These are phyloP conservation scores for Hoplodrina ambigua DNA, from an alignment of 2,888 invertebrate species.

Conservation along the genomic window DNA sequence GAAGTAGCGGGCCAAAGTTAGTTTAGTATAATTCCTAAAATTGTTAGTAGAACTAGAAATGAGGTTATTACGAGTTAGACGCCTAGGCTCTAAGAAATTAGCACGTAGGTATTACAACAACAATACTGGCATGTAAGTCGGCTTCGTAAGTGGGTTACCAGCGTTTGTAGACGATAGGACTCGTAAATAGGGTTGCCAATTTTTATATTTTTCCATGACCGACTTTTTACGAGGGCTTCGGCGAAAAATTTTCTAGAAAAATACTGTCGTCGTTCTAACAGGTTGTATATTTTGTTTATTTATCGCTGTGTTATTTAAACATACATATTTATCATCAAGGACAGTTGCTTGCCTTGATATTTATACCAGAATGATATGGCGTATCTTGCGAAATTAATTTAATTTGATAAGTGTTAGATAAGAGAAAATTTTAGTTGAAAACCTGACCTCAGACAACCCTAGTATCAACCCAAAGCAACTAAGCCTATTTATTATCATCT, in stretches of 20 bases:
- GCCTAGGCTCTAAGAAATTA: constrained; percentile 29
- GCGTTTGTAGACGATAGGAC: constrained; percentile 56
- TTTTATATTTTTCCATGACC: constrained; percentile 22
- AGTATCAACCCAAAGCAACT: neutral
- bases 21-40: constrained; percentile 9
- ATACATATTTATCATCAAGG: constrained; percentile 13
- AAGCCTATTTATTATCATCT: constrained; percentile 5
- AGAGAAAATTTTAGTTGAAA: neutral
- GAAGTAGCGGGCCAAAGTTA: too few relatives aligned
- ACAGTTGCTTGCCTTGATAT: neutral
- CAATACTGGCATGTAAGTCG: constrained; percentile 42
- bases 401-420: constrained; percentile 3
- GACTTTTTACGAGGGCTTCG: neutral
- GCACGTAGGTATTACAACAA: constrained; percentile 47
- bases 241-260: constrained; percentile 1
- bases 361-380: constrained; percentile 9
- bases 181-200: constrained; percentile 44
- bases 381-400: constrained; percentile 1
- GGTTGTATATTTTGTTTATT: neutral
- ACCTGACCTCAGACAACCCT: constrained; percentile 13
- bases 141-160: constrained; percentile 49
- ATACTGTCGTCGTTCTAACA: neutral
- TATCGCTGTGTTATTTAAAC: neutral
- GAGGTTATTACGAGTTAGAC: constrained; percentile 18
- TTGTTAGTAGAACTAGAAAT: neutral